Evolutionary conservation across 2,797 vertebrate genomes (phyloP).

Genomic region (Myotis myotis): DNA sequence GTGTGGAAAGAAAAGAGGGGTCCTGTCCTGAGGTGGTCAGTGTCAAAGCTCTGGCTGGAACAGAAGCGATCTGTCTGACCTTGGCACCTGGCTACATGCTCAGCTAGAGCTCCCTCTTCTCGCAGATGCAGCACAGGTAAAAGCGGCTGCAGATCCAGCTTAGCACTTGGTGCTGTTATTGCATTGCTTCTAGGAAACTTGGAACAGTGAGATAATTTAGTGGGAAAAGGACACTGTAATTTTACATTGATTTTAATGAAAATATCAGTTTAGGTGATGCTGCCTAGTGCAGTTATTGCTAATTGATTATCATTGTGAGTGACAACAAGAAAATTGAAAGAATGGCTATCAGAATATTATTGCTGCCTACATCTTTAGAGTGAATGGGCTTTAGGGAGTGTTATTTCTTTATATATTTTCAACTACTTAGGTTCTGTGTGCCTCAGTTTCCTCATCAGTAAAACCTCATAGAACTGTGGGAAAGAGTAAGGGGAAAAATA

Average conservation of each 20-base stretch:
- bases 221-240: background rate
- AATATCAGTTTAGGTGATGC: background rate
- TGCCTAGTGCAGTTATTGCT: background rate
- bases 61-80: background rate
- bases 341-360: background rate
- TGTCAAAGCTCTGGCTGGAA: background rate
- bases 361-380: background rate
- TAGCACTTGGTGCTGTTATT: rapidly evolving
- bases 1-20: too few relatives aligned
- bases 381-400: background rate
- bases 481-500: background rate
- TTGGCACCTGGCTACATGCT: rapidly evolving
- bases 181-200: background rate
- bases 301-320: background rate
- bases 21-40: background rate
- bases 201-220: too few relatives aligned
- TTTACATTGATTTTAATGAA: background rate
- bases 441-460: background rate
- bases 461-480: background rate
- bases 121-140: rapidly evolving
- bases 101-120: background rate
- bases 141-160: rapidly evolving
- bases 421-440: background rate
- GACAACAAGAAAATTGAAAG: background rate
- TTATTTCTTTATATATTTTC: background rate